phyloP scores from a whole-genome alignment of 2,113 vertebrate genomes.

The Delphinus delphis region DNA sequence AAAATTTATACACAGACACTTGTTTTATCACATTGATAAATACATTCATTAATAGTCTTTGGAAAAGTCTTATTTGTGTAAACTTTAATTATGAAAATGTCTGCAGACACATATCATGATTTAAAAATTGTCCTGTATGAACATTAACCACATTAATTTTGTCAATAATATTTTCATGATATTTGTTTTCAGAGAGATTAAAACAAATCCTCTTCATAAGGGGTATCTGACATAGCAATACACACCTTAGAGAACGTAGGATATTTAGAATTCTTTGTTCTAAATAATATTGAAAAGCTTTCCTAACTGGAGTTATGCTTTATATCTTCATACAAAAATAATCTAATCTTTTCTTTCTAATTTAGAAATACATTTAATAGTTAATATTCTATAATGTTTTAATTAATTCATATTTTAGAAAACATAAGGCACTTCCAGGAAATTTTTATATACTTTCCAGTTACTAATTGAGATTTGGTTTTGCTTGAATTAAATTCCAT shows the following conservation, averaged over 20 bases:
- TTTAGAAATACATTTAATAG: neutral
- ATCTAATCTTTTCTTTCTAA: neutral
- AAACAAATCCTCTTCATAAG: neutral
- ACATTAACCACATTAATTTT: neutral
- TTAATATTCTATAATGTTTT: constrained; percentile 19
- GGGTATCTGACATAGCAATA: neutral
- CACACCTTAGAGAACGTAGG: neutral
- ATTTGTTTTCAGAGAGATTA: neutral
- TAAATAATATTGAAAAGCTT: neutral
- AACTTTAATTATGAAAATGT: neutral
- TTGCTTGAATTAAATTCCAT: constrained; percentile 2
- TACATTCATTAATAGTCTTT: neutral
- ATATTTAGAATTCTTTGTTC: neutral
- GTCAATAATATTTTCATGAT: neutral
- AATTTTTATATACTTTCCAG: constrained; percentile 3
- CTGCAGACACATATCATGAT: neutral
- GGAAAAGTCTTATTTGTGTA: neutral
- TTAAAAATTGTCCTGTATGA: neutral
- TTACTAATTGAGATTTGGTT: constrained; percentile 6
- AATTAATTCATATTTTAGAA: constrained; percentile 17
- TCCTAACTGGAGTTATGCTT: neutral
- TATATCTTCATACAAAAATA: neutral
- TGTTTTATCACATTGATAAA: neutral
- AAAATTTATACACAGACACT: neutral
- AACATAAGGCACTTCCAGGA: neutral